Conservation (phyloP, 2,797 vertebrate species). For the Enteromius anoplus region DNA sequence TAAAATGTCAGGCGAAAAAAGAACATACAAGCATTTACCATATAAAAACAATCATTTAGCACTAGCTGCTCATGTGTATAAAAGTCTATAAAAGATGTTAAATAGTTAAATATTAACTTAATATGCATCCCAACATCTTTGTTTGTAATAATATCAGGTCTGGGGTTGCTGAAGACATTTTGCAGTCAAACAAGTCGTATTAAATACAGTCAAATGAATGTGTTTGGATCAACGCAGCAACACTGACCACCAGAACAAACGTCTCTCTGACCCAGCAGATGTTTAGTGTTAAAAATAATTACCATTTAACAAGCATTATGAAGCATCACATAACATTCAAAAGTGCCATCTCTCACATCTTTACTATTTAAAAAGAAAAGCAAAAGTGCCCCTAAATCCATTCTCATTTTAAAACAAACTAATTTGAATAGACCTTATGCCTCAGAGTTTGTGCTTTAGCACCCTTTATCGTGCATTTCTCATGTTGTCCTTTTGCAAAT, state of each 20-base stretch:
- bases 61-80: not conserved
- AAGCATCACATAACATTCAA: slow-evolving; percentile 15
- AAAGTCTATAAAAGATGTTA: slow-evolving; percentile 21
- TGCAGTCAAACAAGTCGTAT: slow-evolving; percentile 2
- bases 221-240: not conserved
- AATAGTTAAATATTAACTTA: slow-evolving; percentile 49
- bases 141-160: not conserved
- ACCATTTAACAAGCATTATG: not conserved
- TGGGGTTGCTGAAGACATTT: not conserved
- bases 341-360: not conserved
- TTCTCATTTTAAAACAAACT: not conserved
- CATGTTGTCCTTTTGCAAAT: not conserved
- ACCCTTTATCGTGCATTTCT: not conserved
- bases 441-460: not conserved
- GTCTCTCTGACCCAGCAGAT: slow-evolving; percentile 51
- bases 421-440: not conserved
- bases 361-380: slow-evolving; percentile 6
- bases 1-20: not conserved
- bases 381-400: slow-evolving; percentile 11
- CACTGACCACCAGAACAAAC: slow-evolving; percentile 13
- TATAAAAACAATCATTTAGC: slow-evolving; percentile 35
- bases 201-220: slow-evolving; percentile 12
- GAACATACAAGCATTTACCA: not conserved
- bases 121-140: not conserved
- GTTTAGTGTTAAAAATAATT: slow-evolving; percentile 38